These are phyloP conservation scores for Drosophila orosa DNA, from an alignment of 1,140 invertebrate species.

Conservation along the genomic window DNA sequence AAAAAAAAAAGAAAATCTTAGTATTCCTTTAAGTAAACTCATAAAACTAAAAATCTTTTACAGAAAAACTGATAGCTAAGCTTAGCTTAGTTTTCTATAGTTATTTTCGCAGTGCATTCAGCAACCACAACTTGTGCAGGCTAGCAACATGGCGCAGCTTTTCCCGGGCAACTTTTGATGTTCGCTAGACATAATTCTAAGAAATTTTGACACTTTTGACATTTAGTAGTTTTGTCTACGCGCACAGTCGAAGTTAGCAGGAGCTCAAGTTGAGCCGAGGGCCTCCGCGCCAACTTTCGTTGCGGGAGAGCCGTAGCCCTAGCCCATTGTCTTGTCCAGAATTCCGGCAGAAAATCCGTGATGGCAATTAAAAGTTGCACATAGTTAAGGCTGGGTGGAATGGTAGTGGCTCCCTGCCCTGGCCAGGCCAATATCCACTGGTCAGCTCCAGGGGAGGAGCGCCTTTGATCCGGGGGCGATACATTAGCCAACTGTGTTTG, in stretches of 20 bases:
- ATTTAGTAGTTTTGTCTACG: constrained; percentile 82
- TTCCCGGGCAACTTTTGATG: constrained; percentile 70
- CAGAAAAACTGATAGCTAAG: neutral
- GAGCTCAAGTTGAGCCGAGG: constrained; percentile 21
- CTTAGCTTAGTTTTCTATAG: neutral
- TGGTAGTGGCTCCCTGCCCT: neutral
- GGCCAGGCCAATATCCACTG: constrained; percentile 15
- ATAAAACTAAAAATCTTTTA: neutral
- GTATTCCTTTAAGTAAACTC: neutral
- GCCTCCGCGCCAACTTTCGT: constrained; percentile 18
- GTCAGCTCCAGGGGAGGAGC: constrained; percentile 20
- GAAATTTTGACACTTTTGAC: constrained; percentile 83
- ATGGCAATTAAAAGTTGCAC: constrained; percentile 75
- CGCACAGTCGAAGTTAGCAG: constrained; percentile 31
- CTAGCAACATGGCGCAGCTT: constrained; percentile 38
- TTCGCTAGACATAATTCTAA: constrained; percentile 79
- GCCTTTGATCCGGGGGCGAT: constrained; percentile 24
- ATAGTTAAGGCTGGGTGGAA: constrained; percentile 15
- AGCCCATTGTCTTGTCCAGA: constrained; percentile 57
- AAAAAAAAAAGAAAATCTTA: no score
- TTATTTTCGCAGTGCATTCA: constrained; percentile 6
- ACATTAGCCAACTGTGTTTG: constrained; percentile 46
- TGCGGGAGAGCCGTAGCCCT: neutral
- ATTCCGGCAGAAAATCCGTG: constrained; percentile 56
- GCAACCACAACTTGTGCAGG: constrained; percentile 42